Evolutionary conservation across 2,113 vertebrate species (phyloP).

Genomic region (Catharus bicknelli): DNA sequence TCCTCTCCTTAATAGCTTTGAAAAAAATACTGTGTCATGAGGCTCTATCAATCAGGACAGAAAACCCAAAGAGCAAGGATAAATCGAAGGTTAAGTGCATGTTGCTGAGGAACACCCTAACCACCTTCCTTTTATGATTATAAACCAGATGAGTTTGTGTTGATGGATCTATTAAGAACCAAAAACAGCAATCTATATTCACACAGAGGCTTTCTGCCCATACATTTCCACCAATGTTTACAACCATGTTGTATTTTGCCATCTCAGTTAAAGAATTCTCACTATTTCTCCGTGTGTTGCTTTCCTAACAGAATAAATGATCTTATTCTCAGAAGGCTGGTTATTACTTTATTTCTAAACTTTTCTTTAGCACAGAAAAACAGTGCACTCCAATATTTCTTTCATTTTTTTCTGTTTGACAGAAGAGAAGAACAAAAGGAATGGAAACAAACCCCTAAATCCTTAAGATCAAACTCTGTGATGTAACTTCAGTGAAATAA

Average conservation of each 20-base stretch:
- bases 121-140: neutral
- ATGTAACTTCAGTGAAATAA: neutral
- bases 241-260: neutral
- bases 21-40: neutral
- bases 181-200: neutral
- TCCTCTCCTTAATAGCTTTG: slow-evolving; percentile 18
- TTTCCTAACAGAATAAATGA: neutral
- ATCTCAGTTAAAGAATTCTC: neutral
- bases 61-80: slow-evolving; percentile 11
- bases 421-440: neutral
- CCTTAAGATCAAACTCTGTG: neutral
- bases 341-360: neutral
- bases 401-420: neutral
- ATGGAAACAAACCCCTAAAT: neutral
- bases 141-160: neutral
- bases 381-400: neutral
- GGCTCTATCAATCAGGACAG: neutral
- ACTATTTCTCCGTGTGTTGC: neutral
- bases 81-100: slow-evolving; percentile 35
- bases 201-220: neutral
- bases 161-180: neutral
- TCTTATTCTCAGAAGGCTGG: neutral
- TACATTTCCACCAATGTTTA: neutral
- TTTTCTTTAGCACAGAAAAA: neutral
- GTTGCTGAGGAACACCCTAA: neutral